A percentile compares a stretch with the other conserved stretches of the same genome.
These are phyloP conservation scores for Enteromius mattozi DNA, from an alignment of 2,797 vertebrate genomes.

Conservation along the genomic window DNA sequence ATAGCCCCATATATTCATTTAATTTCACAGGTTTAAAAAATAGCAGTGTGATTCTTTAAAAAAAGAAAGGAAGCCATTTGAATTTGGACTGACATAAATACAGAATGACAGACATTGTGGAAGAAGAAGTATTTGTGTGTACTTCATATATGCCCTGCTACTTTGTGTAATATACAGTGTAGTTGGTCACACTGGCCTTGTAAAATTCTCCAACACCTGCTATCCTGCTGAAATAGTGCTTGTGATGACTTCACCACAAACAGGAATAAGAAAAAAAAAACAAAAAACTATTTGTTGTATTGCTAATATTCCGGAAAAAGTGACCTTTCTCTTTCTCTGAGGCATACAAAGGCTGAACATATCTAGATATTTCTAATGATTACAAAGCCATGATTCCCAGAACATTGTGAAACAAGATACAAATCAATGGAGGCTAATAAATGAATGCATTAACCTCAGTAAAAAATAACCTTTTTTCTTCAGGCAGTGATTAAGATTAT, in stretches of 20 bases:
- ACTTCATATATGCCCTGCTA: neutral
- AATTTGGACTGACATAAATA: neutral
- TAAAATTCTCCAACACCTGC: neutral
- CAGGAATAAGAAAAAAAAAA: neutral
- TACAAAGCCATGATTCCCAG: slow-evolving; percentile 3
- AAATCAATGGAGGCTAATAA: neutral
- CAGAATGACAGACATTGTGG: neutral
- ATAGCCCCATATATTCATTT: neutral
- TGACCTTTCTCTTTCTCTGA: neutral
- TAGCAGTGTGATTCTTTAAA: neutral
- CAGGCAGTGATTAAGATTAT: neutral
- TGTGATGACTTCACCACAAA: neutral
- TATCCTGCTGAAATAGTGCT: slow-evolving; percentile 7
- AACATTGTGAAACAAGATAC: slow-evolving; percentile 11
- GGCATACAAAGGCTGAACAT: neutral
- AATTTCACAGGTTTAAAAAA: neutral
- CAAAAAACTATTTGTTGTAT: neutral
- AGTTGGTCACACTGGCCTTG: neutral
- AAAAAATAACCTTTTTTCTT: neutral
- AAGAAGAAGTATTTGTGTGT: neutral
- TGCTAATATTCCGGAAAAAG: neutral
- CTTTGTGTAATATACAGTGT: neutral
- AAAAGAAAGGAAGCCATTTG: neutral
- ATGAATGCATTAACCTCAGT: neutral
- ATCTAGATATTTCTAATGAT: neutral